Evolutionary conservation across 1,140 invertebrate genomes (phyloP).

Genomic region (Drosophila lini): DNA sequence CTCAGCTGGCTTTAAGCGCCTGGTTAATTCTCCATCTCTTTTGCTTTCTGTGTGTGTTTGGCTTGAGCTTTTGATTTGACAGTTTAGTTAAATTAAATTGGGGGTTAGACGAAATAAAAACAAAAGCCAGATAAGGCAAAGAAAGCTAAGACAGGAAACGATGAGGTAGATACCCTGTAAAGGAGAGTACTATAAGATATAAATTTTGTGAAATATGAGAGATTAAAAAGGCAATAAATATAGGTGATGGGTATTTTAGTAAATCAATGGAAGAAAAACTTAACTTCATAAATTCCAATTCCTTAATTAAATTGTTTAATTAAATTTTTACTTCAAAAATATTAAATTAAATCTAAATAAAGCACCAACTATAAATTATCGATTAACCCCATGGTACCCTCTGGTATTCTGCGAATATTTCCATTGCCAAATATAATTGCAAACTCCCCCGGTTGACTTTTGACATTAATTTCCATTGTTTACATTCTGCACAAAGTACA

Average conservation of each 20-base stretch:
- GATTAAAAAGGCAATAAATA: background rate
- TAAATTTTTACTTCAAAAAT: no score
- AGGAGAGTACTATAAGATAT: background rate
- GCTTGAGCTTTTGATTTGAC: constrained; percentile 80
- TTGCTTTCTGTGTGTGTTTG: constrained; percentile 8
- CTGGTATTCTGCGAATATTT: background rate
- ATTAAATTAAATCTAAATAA: no score
- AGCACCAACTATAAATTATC: background rate
- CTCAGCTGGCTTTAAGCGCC: constrained; percentile 66
- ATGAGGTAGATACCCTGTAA: constrained; percentile 2
- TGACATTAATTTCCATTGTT: constrained; percentile 22
- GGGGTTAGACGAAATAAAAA: constrained; percentile 53
- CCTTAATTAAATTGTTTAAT: no score
- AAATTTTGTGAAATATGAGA: background rate
- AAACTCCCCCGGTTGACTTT: constrained; percentile 22
- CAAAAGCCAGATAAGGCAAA: constrained; percentile 19
- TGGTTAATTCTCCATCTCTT: constrained; percentile 64
- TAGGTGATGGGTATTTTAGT: background rate
- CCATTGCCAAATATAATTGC: constrained; percentile 1
- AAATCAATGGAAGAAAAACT: no score
- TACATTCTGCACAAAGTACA: constrained; percentile 26
- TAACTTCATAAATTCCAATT: no score
- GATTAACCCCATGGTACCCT: background rate
- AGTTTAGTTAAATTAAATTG: constrained; percentile 82
- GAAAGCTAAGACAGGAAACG: background rate